phyloP scores from a whole-genome alignment of 2,113 vertebrate species.

The Nycticryphes semicollaris region DNA sequence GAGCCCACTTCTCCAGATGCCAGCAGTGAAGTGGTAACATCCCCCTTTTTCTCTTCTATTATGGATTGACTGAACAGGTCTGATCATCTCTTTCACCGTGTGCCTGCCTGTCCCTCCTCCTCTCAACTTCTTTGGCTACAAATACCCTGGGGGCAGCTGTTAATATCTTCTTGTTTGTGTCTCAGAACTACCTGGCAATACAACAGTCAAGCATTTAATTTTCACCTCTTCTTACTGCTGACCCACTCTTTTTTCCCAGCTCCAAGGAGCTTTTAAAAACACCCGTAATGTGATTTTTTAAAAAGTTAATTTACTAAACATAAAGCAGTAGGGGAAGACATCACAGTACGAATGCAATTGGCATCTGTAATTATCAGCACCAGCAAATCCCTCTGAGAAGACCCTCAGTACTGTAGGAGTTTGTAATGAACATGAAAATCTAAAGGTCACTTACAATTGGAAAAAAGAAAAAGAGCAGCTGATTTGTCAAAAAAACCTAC shows the following conservation, averaged over 20 bases:
- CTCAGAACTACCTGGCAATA: neutral
- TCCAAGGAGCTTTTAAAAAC: neutral
- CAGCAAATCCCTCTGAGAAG: neutral
- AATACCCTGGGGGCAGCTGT: neutral
- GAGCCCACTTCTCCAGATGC: neutral
- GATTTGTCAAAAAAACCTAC: neutral
- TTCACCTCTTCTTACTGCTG: neutral
- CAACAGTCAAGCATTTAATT: neutral
- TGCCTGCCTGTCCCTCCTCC: neutral
- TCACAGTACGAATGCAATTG: neutral
- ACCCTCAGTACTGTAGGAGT: neutral
- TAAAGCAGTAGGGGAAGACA: neutral
- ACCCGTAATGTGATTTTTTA: neutral
- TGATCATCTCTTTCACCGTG: neutral
- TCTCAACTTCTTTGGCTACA: neutral
- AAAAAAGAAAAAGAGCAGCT: neutral
- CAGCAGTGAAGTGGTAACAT: neutral
- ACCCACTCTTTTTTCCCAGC: neutral
- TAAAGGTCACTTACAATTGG: neutral
- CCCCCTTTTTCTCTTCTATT: neutral
- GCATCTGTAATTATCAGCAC: neutral
- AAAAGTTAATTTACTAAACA: neutral
- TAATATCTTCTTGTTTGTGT: neutral
- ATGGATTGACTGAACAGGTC: neutral
- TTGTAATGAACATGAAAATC: neutral